Evolutionary conservation across 2,797 vertebrate genomes (phyloP).

Genomic region (Anguilla obscura): DNA sequence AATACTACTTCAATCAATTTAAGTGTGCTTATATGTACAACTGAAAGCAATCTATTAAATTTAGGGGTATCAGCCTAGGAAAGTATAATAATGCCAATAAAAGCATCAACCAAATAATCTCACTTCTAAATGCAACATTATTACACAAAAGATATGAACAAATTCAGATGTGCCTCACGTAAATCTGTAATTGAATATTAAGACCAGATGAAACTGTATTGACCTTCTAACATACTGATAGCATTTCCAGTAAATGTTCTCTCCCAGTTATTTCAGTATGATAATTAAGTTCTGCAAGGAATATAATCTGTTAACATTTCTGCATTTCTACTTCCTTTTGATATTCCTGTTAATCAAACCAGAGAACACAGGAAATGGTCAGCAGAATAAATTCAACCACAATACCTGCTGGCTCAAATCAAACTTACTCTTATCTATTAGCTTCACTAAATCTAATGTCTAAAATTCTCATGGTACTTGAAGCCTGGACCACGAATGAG

Average conservation of each 20-base stretch:
- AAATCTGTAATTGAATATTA: background rate
- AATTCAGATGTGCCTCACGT: background rate
- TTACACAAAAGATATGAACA: background rate
- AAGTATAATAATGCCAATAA: background rate
- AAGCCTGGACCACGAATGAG: background rate
- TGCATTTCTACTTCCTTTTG: background rate
- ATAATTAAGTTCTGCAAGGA: background rate
- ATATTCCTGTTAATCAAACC: background rate
- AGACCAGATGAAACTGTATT: background rate
- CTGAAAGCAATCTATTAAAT: background rate
- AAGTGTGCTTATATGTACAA: background rate
- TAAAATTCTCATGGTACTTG: background rate
- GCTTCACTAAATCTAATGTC: conserved; percentile 9
- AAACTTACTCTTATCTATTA: background rate
- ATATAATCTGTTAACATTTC: background rate
- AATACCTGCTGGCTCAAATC: background rate
- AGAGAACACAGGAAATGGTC: background rate
- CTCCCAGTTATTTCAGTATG: background rate
- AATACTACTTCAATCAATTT: background rate
- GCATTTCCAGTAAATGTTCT: background rate
- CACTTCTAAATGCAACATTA: background rate
- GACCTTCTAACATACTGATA: background rate
- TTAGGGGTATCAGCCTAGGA: background rate
- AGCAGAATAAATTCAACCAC: background rate
- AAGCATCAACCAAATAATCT: background rate